Evolutionary conservation across 2,888 invertebrate genomes (phyloP).

Genomic region (Scaptomyza parva): DNA sequence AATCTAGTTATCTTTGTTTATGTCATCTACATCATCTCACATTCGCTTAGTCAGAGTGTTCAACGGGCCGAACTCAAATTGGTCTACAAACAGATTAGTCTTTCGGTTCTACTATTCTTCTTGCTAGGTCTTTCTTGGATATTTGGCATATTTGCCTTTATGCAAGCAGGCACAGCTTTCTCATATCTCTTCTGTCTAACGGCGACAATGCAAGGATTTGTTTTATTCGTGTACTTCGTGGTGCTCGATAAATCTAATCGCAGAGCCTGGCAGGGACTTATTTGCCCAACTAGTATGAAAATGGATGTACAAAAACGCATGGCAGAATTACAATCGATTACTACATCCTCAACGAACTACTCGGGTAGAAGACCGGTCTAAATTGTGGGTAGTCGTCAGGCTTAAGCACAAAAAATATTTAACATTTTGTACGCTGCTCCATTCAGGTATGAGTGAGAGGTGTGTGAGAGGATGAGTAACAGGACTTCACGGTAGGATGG

Average conservation of each 20-base stretch:
- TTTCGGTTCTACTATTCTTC: conserved; percentile 87
- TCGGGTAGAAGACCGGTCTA: conserved; percentile 46
- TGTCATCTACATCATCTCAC: conserved; percentile 82
- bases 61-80: conserved; percentile 70
- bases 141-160: conserved; percentile 86
- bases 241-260: no score
- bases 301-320: conserved; percentile 44
- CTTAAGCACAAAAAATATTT: no score
- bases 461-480: conserved; percentile 66
- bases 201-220: no score
- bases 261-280: conserved; percentile 53
- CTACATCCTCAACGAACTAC: conserved; percentile 40
- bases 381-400: conserved; percentile 28
- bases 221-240: no score
- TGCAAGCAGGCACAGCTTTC: conserved; percentile 85
- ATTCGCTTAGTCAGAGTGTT: conserved; percentile 84
- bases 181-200: conserved; percentile 88
- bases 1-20: conserved; percentile 87
- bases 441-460: background rate
- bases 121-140: conserved; percentile 88
- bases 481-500: no score
- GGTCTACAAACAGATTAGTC: conserved; percentile 86
- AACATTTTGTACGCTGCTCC: no score
- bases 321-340: conserved; percentile 50
- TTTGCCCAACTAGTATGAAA: conserved; percentile 43